Evolutionary conservation across 2,888 invertebrate genomes (phyloP), one percentile per base, ranked within the genome.

Genomic region (Rotaria macrura): DNA sequence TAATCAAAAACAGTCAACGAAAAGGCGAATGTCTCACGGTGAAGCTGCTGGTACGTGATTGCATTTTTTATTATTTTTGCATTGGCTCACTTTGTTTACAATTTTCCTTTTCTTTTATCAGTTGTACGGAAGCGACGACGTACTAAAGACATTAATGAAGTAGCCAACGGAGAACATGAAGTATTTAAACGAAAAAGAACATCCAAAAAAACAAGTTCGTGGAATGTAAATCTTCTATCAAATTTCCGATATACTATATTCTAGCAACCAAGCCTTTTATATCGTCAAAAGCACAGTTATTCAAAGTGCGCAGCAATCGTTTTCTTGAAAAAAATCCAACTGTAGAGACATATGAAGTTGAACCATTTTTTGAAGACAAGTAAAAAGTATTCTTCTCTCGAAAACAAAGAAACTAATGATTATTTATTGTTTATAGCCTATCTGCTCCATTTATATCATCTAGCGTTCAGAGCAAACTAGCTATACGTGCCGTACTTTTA

Each of bases 371-470:
- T 88, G 90, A 91, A 87, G 89, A 90, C 84, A 91, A 89, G 90
- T 91, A 88, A 87, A 52, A 52, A 52, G 4, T 6, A 1, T 23
- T 79, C 14, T 25, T 85, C 38, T 34, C 7, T 55, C 17, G 43
- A 43, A 34, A 25, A 55, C 25, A 5, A 74, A 20, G 83, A 34
- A 83, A 25, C 79, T 4, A 14, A 49, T 49, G 17, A 12, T 85
- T 86, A 85, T 85, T 83, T 85, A 23, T 84, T 88, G 88, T 52
- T 7, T 47, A 40, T 88, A 91, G 91, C 85, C 89, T 89, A 84
- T 88, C 89, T 86, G 89, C 92, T 83, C 92, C 92, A 25, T 91
- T 90, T 87, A 89, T 92, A 54, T 92, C 92, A n/a, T 89, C 90
- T 34, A 87, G 88, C 14, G 90, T 90, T 6, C 89, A 92, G 85